Percentiles rank a stretch among this genome's conserved stretches.
phyloP scores from a whole-genome alignment of 2,113 vertebrate species.

The Myotis lucifugus region DNA sequence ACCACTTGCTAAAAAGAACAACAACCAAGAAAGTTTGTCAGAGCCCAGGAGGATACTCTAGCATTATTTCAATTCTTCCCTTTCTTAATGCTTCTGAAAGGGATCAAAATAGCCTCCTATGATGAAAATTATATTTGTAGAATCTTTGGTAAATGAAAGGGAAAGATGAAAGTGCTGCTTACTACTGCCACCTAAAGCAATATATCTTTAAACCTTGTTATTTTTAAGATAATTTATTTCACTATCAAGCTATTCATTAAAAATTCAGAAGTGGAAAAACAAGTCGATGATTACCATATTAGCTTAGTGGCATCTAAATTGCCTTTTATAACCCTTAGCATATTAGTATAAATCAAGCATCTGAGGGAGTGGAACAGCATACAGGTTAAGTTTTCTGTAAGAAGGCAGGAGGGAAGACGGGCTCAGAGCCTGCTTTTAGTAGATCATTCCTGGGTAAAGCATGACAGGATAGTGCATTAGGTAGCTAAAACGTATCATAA shows the following conservation, averaged over 20 bases:
- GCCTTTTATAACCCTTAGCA: background rate
- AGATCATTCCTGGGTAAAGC: background rate
- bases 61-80: background rate
- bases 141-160: background rate
- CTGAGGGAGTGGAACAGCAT: background rate
- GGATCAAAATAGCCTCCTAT: background rate
- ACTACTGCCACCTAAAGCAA: background rate
- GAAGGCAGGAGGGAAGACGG: background rate
- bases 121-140: conserved; percentile 1
- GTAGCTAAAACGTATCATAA: background rate
- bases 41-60: background rate
- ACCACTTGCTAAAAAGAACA: background rate
- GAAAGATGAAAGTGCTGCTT: background rate
- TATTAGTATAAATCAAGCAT: background rate
- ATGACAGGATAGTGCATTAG: background rate
- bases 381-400: background rate
- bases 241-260: background rate
- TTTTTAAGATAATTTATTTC: background rate
- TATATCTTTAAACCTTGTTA: background rate
- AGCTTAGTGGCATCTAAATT: background rate
- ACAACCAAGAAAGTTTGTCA: background rate
- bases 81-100: background rate
- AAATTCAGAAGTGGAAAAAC: background rate
- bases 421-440: background rate
- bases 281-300: background rate